Conservation (phyloP, 2,113 vertebrate species). For the pig (Sus scrofa) region DNA sequence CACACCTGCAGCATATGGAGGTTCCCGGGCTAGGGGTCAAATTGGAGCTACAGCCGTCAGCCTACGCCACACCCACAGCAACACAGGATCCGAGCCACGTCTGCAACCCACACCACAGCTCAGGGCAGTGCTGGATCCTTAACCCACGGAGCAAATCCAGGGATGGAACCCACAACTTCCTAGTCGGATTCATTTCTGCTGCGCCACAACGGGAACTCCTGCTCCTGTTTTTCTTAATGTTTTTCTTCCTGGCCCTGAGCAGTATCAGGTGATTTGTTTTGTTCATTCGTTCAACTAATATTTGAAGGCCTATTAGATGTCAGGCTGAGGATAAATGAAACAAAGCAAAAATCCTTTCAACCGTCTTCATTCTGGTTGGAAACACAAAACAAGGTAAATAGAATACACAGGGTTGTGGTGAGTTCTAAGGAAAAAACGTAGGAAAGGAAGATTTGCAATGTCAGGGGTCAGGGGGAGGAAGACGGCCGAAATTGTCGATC, state of each 20-base stretch:
- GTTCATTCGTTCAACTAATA: not conserved
- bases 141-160: too few species aligned
- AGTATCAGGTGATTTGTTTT: not conserved
- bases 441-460: not conserved
- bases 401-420: not conserved
- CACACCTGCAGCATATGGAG: too few species aligned
- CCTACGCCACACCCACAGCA: too few species aligned
- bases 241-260: not conserved
- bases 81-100: too few species aligned
- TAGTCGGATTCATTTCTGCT: too few species aligned
- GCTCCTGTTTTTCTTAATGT: not conserved
- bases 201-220: too few species aligned
- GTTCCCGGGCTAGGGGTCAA: too few species aligned
- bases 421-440: not conserved
- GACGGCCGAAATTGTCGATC: not conserved
- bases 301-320: not conserved
- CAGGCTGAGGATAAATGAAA: not conserved
- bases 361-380: conserved; percentile 11
- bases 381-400: not conserved
- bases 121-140: too few species aligned
- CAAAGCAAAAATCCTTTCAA: not conserved
- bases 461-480: not conserved
- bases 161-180: too few species aligned
- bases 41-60: too few species aligned
- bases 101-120: too few species aligned